Evolutionary conservation across 2,113 vertebrate genomes (phyloP).

Genomic region (Misgurnus mizolepis): DNA sequence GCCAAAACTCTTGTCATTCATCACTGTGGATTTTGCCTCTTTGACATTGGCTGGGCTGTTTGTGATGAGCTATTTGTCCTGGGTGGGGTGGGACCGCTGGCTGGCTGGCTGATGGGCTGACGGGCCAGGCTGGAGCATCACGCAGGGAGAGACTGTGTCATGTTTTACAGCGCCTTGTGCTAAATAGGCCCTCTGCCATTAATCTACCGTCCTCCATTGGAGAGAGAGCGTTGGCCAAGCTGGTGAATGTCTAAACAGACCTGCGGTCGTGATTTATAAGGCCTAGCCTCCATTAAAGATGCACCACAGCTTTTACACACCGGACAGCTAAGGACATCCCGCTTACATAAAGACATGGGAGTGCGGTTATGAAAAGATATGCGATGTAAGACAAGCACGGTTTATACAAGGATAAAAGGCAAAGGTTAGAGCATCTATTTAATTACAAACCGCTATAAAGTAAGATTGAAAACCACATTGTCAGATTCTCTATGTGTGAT

Average conservation of each 20-base stretch:
- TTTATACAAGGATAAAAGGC: slow-evolving; percentile 7
- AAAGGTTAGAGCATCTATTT: not conserved
- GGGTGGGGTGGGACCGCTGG: slow-evolving; percentile 27
- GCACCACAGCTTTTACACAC: slow-evolving; percentile 64
- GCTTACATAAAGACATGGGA: slow-evolving; percentile 36
- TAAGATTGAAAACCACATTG: not conserved
- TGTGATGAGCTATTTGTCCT: slow-evolving; percentile 32
- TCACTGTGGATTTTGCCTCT: slow-evolving; percentile 42
- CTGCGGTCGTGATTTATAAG: slow-evolving; percentile 71
- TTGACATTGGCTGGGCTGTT: slow-evolving; percentile 37
- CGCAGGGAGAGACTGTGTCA: slow-evolving; percentile 51
- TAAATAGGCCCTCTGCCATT: slow-evolving; percentile 73
- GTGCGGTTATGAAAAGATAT: slow-evolving; percentile 15
- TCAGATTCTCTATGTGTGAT: slow-evolving; percentile 14
- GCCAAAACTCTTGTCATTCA: slow-evolving; percentile 36
- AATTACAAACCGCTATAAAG: not conserved
- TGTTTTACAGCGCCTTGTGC: slow-evolving; percentile 63
- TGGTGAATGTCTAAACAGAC: slow-evolving; percentile 70
- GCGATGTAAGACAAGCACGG: slow-evolving; percentile 4
- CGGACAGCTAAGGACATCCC: slow-evolving; percentile 73
- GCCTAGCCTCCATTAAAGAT: slow-evolving; percentile 65
- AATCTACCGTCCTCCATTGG: slow-evolving; percentile 61
- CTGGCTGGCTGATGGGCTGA: slow-evolving; percentile 16
- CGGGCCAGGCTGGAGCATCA: slow-evolving; percentile 29
- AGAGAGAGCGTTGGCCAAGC: slow-evolving; percentile 61